Evolutionary conservation across 2,113 vertebrate species (phyloP), one percentile per base, ranked within the genome.

Genomic region (Nycticorax nycticorax): DNA sequence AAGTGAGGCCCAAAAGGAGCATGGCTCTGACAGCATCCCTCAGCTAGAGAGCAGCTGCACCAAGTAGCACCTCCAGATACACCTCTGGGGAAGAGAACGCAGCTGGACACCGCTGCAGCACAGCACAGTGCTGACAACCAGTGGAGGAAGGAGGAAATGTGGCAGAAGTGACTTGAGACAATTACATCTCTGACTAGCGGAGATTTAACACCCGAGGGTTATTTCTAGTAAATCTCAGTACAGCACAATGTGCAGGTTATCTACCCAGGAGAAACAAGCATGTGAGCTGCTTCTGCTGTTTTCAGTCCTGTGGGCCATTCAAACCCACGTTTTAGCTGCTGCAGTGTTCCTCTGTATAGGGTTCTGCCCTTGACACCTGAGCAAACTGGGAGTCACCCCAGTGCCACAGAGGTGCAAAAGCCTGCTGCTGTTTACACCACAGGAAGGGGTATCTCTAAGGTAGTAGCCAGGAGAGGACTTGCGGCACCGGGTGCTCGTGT

Each of bases 121-220:
- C 85, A 92, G 89, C 91, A 86, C 81, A 19, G 92, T 90, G 78
- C 93, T 96, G 96, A 96, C 92, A 73, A 73, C 87, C 93, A 90
- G 92, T 68, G 89, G 93, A 94, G 81, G 59, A 57, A 93, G 75
- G 62, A 66, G 78, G 94, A 88, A 96, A 77, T 60, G 66, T 91
- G 92, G 19, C 80, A 89, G 39, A 76, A 94, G 56, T 43, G 59
- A 55, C 63, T 75, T 11, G 18, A 71, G 80, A 47, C 37, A 37
- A 9, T 72, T 85, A 2, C 10, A 7, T 73, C 59, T 60, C 59
- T 66, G 50, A 60, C 64, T 18, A 73, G 78, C 0, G 0, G 22
- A 63, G 56, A 39, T 90, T 30, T 3, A 71, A 59, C 39, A 9
- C 69, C 41, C 0, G 0, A 81, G 66, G 3, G 7, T 28, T 45